Evolutionary conservation across 2,113 vertebrate species (phyloP), one percentile per base, ranked within the genome.

Genomic region (Xiphophorus hellerii): DNA sequence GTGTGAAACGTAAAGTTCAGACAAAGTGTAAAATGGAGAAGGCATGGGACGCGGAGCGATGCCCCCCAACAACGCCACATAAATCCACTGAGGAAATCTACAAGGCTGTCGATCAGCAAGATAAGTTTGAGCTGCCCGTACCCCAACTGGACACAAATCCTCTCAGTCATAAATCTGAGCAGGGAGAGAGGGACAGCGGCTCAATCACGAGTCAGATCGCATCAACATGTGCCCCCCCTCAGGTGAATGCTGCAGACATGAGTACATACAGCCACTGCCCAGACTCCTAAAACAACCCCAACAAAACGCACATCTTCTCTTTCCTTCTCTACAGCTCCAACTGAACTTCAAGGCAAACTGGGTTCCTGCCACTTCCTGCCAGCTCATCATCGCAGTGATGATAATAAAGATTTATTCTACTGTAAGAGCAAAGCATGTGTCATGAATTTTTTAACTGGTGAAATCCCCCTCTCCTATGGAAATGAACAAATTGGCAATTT

Each of bases 51-150:
- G 74, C 62, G 1, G 33, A 37, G 33, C 4, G 1, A 62, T 13
- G 2, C 62, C 74, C 33, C 33, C 62, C 61, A 7, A 30, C 69
- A 29, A 62, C 28, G 39, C 71, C 1, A 58, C 90, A 85, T 89
- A 88, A 88, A 87, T 88, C 84, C 81, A 78, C 81, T 3, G 51
- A 85, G 79, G 86, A 88, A 90, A 88, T 84, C 82, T 87, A 78
- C 84, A 87, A 73, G 84, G 84, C 82, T 85, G 91, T 88, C 91
- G 54, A 88, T 91, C 89, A 88, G 82, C 80, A 73, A 80, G 85
- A 89, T 80, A 78, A 80, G 86, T 91, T 79, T 70, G 84, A 80
- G 83, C 80, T 60, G 83, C 80, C 81, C 75, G 77, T 27, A 77
- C 33, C 73, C 78, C 70, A 62, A 84, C 88, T 69, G 86, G 87